These are phyloP conservation scores for Drosophila ustulata DNA, from an alignment of 2,888 invertebrate genomes.

Conservation along the genomic window DNA sequence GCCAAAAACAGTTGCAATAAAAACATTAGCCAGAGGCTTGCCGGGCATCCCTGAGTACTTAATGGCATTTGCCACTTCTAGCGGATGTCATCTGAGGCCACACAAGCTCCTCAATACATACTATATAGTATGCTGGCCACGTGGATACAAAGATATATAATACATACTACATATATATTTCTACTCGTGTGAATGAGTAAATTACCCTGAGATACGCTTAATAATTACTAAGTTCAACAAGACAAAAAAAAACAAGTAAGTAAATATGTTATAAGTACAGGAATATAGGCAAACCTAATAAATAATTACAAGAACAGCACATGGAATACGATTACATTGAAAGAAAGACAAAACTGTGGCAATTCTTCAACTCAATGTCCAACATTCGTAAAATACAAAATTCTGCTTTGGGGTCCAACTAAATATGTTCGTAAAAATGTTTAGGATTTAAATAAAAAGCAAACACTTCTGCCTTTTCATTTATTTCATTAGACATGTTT, in stretches of 20 bases:
- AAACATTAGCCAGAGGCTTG: slow-evolving; percentile 27
- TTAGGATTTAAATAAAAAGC: no score
- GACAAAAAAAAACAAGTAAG: slow-evolving; percentile 23
- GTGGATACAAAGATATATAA: slow-evolving; percentile 16
- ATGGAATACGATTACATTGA: slow-evolving; percentile 20
- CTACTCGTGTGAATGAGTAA: slow-evolving; percentile 27
- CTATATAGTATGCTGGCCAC: slow-evolving; percentile 22
- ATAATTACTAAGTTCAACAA: slow-evolving; percentile 58
- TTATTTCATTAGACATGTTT: neutral
- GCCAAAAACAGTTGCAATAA: neutral
- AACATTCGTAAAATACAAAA: no score
- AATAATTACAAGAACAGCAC: slow-evolving; percentile 52
- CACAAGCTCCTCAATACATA: slow-evolving; percentile 32
- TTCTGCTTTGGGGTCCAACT: no score
- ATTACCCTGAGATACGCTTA: slow-evolving; percentile 61
- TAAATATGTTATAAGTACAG: slow-evolving; percentile 19
- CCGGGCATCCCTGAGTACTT: slow-evolving; percentile 21
- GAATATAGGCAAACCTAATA: slow-evolving; percentile 28
- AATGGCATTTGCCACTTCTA: slow-evolving; percentile 42
- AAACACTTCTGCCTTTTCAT: neutral
- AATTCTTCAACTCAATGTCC: no score
- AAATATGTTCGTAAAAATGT: no score
- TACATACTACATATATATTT: slow-evolving; percentile 12
- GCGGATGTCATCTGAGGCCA: slow-evolving; percentile 8
- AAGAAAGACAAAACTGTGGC: neutral